These are phyloP conservation scores for Salminus brasiliensis DNA, from an alignment of 2,113 vertebrate genomes.

Conservation along the genomic window DNA sequence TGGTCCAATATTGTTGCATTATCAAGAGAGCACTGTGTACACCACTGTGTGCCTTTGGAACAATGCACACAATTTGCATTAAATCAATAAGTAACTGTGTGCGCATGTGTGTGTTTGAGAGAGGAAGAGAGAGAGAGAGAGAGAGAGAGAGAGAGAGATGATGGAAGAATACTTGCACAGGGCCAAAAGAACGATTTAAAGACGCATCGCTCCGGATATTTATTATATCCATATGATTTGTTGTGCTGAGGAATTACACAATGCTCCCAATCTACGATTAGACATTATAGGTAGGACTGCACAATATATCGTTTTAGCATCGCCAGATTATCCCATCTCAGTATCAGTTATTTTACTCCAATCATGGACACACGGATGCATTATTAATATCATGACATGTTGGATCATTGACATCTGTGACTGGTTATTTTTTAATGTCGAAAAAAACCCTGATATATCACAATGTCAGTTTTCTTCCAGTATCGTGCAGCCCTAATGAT, in stretches of 20 bases:
- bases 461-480: too few relatives aligned
- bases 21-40: neutral
- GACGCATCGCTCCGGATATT: neutral
- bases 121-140: neutral
- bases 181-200: neutral
- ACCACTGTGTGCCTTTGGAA: neutral
- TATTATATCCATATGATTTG: neutral
- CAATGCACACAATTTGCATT: constrained; percentile 14
- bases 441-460: too few relatives aligned
- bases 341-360: too few relatives aligned
- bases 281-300: too few relatives aligned
- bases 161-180: neutral
- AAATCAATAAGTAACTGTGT: constrained; percentile 25
- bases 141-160: neutral
- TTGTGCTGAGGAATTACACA: neutral
- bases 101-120: constrained; percentile 16
- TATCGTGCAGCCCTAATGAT: too few relatives aligned
- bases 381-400: too few relatives aligned
- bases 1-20: neutral
- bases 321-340: too few relatives aligned
- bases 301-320: too few relatives aligned
- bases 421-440: too few relatives aligned
- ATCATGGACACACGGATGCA: too few relatives aligned
- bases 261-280: too few relatives aligned
- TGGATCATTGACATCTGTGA: too few relatives aligned